These are phyloP conservation scores for Plutella xylostella DNA, from an alignment of 2,888 invertebrate species.

Conservation along the genomic window DNA sequence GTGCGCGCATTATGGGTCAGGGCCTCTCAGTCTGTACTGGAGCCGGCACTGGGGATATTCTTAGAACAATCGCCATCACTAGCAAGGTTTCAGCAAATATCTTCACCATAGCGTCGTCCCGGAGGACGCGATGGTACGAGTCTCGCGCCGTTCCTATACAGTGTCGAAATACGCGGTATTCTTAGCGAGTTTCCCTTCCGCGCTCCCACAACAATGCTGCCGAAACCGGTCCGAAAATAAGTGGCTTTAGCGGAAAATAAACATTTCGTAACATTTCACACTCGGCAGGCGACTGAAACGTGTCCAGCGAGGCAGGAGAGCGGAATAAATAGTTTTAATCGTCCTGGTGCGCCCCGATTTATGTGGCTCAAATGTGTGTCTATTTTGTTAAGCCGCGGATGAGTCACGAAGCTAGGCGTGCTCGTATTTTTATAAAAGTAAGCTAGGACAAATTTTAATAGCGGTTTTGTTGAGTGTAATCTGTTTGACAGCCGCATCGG, in stretches of 20 bases:
- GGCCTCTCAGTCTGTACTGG: slow-evolving; percentile 56
- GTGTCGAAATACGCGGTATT: slow-evolving; percentile 1
- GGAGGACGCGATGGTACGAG: background rate
- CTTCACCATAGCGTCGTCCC: background rate
- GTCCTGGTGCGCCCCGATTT: background rate
- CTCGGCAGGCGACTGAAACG: slow-evolving; percentile 29
- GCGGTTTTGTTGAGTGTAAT: background rate
- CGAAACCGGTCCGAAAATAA: slow-evolving; percentile 35
- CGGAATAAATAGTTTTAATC: slow-evolving; percentile 13
- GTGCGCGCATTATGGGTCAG: slow-evolving; percentile 55
- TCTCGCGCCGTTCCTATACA: background rate
- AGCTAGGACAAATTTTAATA: too few species aligned
- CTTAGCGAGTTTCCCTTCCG: slow-evolving; percentile 21
- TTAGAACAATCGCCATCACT: slow-evolving; percentile 40
- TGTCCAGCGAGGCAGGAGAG: slow-evolving; percentile 20
- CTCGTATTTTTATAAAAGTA: slow-evolving; percentile 27
- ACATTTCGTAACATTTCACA: slow-evolving; percentile 25
- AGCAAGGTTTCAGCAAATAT: background rate
- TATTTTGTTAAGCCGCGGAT: slow-evolving; percentile 19
- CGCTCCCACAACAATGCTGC: slow-evolving; percentile 23
- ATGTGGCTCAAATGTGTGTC: slow-evolving; percentile 4
- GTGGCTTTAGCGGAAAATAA: slow-evolving; percentile 28
- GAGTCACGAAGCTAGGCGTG: slow-evolving; percentile 27
- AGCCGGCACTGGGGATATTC: slow-evolving; percentile 45
- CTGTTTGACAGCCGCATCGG: background rate